phyloP scores from a whole-genome alignment of 2,113 vertebrate species.

The Diadophis punctatus region DNA sequence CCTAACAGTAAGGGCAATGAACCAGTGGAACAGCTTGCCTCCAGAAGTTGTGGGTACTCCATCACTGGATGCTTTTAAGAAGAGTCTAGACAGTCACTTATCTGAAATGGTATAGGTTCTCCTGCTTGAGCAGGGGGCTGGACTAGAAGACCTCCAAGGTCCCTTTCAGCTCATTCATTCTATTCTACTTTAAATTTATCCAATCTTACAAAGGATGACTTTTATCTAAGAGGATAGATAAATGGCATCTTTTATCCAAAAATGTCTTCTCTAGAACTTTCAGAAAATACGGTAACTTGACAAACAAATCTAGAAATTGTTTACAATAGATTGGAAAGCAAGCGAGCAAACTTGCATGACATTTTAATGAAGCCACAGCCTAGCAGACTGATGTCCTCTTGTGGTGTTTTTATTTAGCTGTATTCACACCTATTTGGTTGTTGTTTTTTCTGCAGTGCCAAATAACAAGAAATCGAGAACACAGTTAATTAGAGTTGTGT shows the following conservation, averaged over 20 bases:
- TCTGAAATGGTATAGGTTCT: no score
- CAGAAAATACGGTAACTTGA: background rate
- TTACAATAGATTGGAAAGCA: background rate
- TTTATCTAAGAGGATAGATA: no score
- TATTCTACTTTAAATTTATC: background rate
- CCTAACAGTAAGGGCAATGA: no score
- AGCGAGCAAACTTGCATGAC: background rate
- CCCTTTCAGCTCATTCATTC: no score
- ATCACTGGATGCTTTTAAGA: no score
- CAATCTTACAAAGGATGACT: background rate
- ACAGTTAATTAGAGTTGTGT: slow-evolving; percentile 44
- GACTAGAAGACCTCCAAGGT: no score
- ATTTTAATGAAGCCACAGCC: background rate
- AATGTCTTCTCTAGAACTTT: background rate
- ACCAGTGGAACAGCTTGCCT: no score
- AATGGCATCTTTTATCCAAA: background rate
- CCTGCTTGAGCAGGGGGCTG: no score
- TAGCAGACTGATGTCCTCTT: slow-evolving; percentile 27
- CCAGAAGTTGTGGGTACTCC: no score
- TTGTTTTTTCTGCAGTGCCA: slow-evolving; percentile 33
- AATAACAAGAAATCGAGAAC: slow-evolving; percentile 34
- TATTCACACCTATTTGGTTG: slow-evolving; percentile 51
- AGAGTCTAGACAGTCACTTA: no score
- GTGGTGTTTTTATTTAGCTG: slow-evolving; percentile 44
- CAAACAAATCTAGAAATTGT: background rate